Conservation (phyloP, 2,888 invertebrate species). For the Caenorhabditis sp. region DNA sequence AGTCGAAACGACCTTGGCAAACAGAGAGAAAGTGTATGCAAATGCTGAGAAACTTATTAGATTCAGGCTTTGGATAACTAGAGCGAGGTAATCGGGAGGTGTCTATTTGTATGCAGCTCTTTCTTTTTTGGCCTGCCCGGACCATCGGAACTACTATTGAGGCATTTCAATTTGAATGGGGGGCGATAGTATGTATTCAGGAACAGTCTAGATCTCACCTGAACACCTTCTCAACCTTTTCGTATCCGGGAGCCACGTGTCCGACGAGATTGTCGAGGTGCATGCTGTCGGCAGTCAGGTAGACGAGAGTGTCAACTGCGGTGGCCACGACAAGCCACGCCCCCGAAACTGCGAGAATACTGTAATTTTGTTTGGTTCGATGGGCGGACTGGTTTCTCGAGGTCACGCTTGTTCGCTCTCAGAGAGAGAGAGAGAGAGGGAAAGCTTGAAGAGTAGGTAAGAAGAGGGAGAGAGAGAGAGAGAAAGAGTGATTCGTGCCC, state of each 20-base stretch:
- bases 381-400: conserved; percentile 35
- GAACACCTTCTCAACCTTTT: conserved; percentile 76
- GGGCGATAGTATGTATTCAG: conserved; percentile 1
- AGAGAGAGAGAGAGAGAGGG: neutral
- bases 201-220: conserved; percentile 61
- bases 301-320: conserved; percentile 28
- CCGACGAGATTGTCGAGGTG: conserved; percentile 68
- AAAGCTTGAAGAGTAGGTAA: neutral
- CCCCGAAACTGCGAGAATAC: conserved; percentile 46
- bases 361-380: conserved; percentile 32
- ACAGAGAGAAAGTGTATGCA: conserved; percentile 16
- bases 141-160: no score
- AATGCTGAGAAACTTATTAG: conserved; percentile 38
- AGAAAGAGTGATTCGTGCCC: conserved; percentile 10
- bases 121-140: no score
- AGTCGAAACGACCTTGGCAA: conserved; percentile 18
- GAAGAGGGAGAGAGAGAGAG: conserved; percentile 5
- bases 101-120: no score
- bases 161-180: no score
- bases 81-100: no score
- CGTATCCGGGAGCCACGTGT: conserved; percentile 81
- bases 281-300: conserved; percentile 26
- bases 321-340: conserved; percentile 50
- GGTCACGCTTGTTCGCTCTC: conserved; percentile 29
- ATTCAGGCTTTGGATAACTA: no score